Percentiles rank a stretch among this genome's conserved stretches.
These are phyloP conservation scores for Porites australiensis DNA, from an alignment of 64 coral and sea anemone genomes.

Conservation along the genomic window DNA sequence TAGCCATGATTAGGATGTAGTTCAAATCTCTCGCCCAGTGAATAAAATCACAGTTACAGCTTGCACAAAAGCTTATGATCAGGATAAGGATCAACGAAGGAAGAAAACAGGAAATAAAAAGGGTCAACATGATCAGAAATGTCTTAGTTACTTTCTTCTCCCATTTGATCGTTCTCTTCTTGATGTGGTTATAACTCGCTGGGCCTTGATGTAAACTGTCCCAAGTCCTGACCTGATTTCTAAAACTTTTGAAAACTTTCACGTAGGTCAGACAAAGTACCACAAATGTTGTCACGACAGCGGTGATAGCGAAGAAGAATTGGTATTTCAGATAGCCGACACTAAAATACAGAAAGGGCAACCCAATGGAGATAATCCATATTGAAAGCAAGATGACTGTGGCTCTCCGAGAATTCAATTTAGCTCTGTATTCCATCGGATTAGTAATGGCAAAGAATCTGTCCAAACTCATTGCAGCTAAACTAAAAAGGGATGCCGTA, in stretches of 20 bases:
- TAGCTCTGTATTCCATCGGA: constrained; percentile 69
- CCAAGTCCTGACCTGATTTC: not conserved
- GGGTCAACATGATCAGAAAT: constrained; percentile 76
- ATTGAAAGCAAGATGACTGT: constrained; percentile 8
- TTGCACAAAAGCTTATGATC: constrained; percentile 88
- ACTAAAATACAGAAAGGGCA: constrained; percentile 79
- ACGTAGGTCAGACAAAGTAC: constrained; percentile 69
- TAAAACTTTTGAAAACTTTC: constrained; percentile 65
- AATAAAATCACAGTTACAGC: constrained; percentile 82
- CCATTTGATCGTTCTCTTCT: constrained; percentile 13
- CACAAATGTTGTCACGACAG: constrained; percentile 64
- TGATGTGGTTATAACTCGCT: not conserved
- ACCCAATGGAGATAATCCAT: constrained; percentile 75
- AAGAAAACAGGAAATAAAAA: constrained; percentile 72
- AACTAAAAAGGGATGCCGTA: constrained; percentile 78
- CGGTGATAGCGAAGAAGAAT: constrained; percentile 92
- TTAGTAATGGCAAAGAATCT: constrained; percentile 85
- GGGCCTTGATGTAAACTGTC: not conserved
- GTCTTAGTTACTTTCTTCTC: constrained; percentile 84
- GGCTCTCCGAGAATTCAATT: constrained; percentile 26
- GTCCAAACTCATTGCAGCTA: constrained; percentile 79
- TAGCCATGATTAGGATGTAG: constrained; percentile 80
- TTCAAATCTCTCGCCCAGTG: constrained; percentile 96
- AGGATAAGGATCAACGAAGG: constrained; percentile 84
- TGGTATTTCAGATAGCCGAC: constrained; percentile 86